Evolutionary conservation across 2,888 invertebrate genomes (phyloP), one percentile per base, ranked within the genome.

Genomic region (Carterocephalus palaemon): DNA sequence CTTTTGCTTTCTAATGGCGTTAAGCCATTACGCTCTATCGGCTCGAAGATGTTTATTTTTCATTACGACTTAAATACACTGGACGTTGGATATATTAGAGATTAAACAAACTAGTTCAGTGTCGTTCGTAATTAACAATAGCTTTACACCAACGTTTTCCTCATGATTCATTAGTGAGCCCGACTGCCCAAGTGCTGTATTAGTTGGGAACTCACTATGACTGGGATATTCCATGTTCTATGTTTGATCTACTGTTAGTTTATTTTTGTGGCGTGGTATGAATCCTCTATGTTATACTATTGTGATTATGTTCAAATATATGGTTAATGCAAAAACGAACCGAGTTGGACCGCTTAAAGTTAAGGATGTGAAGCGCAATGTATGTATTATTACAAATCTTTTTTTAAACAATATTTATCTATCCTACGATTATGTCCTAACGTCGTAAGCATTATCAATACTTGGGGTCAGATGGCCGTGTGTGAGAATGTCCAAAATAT

Each of bases 121-220:
- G 53, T 68, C 57, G 61, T 60, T 62, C 59, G 70, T 75, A 72
- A 78, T 77, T 75, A 75, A 71, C 73, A 69, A 69, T 67, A 63
- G 63, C 67, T 75, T 75, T 73, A 59, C 63, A 67, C 53, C 62
- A 68, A 70, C 69, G 69, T 84, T 83, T 83, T 82, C 83, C 83
- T 83, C 53, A 62, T 81, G 78, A 81, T 59, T 80, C 80, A 81
- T 59, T 57, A 45, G 52, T 46, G 26, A 39, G 46, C 42, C 49
- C 40, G 53, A 46, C 55, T 46, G 46, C 42, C 49, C 40, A 52
- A 46, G 56, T 46, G 48, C 39, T 54, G 49, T 61, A 64, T 62
- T 62, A 50, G 52, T 55, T 53, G 51, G 52, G 48, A 40, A 12
- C 48, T 43, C 48, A 49, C 46, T 49, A 38, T 48, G 52, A 49